These are phyloP conservation scores for Tuberolachnus salignus DNA, from an alignment of 2,888 invertebrate species.

Conservation along the genomic window DNA sequence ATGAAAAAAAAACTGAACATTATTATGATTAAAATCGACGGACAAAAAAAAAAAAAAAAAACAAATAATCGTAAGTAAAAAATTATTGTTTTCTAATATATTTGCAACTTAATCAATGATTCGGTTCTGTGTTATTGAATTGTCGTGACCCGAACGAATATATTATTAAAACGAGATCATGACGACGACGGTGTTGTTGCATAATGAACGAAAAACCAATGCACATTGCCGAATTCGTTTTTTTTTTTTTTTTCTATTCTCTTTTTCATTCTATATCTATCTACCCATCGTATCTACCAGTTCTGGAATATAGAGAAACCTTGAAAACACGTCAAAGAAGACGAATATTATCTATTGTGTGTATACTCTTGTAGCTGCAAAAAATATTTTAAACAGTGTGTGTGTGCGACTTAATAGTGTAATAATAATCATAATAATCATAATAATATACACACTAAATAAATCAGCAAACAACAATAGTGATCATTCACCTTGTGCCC, in stretches of 20 bases:
- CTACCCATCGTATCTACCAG: no score
- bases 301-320: constrained; percentile 21
- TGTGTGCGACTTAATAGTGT: not conserved
- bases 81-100: no score
- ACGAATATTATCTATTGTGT: constrained; percentile 46
- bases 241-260: constrained; percentile 17
- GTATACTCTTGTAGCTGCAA: constrained; percentile 14
- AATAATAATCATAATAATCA: not conserved
- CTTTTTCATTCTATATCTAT: no score
- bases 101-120: not conserved
- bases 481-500: constrained; percentile 55
- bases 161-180: constrained; percentile 17
- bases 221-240: constrained; percentile 46
- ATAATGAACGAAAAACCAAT: constrained; percentile 4
- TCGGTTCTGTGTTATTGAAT: not conserved
- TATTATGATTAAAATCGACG: no score
- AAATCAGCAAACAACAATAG: constrained; percentile 38
- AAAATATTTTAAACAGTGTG: constrained; percentile 49
- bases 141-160: constrained; percentile 8
- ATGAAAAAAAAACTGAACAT: no score
- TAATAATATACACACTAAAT: no score
- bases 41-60: no score
- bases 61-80: no score
- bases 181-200: constrained; percentile 2
- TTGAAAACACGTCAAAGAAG: constrained; percentile 49